Evolutionary conservation across 2,888 invertebrate genomes (phyloP).

Genomic region (Argynnis bischoffii): DNA sequence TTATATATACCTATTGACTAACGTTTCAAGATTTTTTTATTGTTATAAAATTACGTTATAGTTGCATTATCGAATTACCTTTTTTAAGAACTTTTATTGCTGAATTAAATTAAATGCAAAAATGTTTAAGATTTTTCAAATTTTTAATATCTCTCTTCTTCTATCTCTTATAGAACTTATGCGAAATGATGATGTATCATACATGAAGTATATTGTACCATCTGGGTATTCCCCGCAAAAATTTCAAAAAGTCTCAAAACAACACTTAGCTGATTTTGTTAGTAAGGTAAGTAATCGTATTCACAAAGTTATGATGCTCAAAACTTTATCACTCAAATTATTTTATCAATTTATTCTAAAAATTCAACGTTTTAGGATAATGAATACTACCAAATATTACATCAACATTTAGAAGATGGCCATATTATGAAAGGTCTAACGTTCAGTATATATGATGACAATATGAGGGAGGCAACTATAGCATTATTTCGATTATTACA

Average conservation of each 20-base stretch:
- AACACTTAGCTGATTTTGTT: conserved; percentile 43
- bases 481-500: conserved; percentile 71
- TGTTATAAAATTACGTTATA: no score
- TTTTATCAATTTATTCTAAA: neutral
- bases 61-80: no score
- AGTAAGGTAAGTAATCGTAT: conserved; percentile 41
- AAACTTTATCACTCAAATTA: neutral
- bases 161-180: conserved; percentile 45
- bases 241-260: conserved; percentile 40
- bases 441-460: conserved; percentile 75
- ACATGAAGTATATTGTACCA: conserved; percentile 53
- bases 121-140: no score
- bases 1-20: neutral
- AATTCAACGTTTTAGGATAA: conserved; percentile 52
- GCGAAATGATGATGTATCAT: conserved; percentile 46
- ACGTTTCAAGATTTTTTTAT: neutral
- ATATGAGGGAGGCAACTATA: conserved; percentile 72
- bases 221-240: conserved; percentile 49
- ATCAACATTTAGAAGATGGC: conserved; percentile 53
- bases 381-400: conserved; percentile 52
- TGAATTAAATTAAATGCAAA: no score
- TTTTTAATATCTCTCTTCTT: no score
- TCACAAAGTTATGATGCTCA: neutral
- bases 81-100: no score
- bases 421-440: conserved; percentile 60